A percentile compares a stretch with the other conserved stretches of the same genome.
phyloP scores from a whole-genome alignment of 2,797 vertebrate species.

The Catamblyrhynchus diadema region DNA sequence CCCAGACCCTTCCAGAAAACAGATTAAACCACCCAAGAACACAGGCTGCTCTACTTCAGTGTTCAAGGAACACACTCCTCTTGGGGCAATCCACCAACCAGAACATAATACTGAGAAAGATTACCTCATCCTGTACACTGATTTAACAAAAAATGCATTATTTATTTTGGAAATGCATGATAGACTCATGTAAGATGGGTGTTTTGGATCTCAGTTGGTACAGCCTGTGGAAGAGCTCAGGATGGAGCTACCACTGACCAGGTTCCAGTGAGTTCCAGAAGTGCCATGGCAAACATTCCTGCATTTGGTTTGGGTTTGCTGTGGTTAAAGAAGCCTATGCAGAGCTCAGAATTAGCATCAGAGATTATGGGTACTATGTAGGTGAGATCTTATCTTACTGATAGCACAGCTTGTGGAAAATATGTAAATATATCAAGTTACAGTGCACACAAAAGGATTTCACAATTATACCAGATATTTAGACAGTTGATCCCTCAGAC shows the following conservation, averaged over 20 bases:
- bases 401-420: conserved; percentile 38
- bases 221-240: not conserved
- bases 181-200: rapidly evolving
- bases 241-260: not conserved
- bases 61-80: not conserved
- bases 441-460: conserved; percentile 21
- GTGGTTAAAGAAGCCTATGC: not conserved
- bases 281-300: not conserved
- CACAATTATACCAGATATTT: conserved; percentile 7
- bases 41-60: not conserved
- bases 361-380: not conserved
- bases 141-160: not conserved
- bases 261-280: not conserved
- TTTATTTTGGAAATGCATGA: not conserved
- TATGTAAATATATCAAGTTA: conserved; percentile 53
- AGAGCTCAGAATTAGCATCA: not conserved
- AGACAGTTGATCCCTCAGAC: conserved; percentile 3
- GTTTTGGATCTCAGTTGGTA: not conserved
- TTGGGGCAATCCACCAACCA: not conserved
- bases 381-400: conserved; percentile 43
- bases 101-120: not conserved
- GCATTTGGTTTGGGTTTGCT: not conserved
- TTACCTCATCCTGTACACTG: not conserved
- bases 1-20: not conserved
- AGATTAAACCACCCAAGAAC: not conserved